phyloP scores from a whole-genome alignment of 2,797 vertebrate species.

The Myripristis jacobus region DNA sequence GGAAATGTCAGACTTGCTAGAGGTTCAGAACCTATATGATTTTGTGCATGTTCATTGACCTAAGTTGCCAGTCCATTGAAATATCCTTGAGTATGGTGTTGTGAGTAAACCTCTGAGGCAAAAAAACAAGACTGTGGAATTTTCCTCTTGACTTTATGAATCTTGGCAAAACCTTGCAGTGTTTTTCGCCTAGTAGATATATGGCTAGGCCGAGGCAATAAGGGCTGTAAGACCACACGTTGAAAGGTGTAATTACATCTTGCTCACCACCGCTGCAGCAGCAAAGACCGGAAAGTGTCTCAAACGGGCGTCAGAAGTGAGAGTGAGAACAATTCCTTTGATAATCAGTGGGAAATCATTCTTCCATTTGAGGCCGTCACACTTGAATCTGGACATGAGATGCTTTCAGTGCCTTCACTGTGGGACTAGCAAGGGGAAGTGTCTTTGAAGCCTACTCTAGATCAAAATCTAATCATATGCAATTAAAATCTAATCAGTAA shows the following conservation, averaged over 20 bases:
- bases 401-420: neutral
- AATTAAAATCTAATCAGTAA: slow-evolving; percentile 1
- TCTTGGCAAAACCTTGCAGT: slow-evolving; percentile 16
- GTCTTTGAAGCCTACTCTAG: too few relatives aligned
- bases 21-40: slow-evolving; percentile 19
- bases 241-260: neutral
- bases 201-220: slow-evolving; percentile 51
- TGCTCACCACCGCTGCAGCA: slow-evolving; percentile 37
- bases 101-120: slow-evolving; percentile 17
- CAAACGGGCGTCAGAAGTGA: slow-evolving; percentile 42
- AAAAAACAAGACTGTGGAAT: slow-evolving; percentile 7
- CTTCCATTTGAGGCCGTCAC: neutral
- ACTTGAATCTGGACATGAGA: neutral
- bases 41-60: slow-evolving; percentile 14
- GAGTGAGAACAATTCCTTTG: slow-evolving; percentile 5
- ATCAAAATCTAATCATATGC: too few relatives aligned
- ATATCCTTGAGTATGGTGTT: neutral
- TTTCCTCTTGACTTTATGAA: slow-evolving; percentile 9
- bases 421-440: neutral
- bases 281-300: slow-evolving; percentile 50
- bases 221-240: slow-evolving; percentile 44
- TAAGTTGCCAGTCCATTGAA: slow-evolving; percentile 10
- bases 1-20: slow-evolving; percentile 14
- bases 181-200: slow-evolving; percentile 35
- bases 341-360: slow-evolving; percentile 5